A percentile compares a stretch with the other conserved stretches of the same genome.
Conservation (phyloP, 2,113 vertebrate genomes). For the Formicarius rufipectus region DNA sequence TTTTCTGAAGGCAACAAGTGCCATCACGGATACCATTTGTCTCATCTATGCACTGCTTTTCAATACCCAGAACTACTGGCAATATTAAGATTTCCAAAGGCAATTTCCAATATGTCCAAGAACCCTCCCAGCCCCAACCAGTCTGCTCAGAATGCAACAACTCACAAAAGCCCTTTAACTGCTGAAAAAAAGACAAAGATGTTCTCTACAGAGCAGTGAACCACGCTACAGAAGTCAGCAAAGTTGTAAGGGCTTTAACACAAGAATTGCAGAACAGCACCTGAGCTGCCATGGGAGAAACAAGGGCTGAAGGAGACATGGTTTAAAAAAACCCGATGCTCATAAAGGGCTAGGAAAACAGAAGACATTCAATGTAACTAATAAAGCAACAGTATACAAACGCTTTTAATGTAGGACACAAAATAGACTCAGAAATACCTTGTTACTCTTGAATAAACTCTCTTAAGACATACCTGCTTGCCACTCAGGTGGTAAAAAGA, state of each 20-base stretch:
- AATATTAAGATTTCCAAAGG: background rate
- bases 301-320: background rate
- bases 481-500: constrained; percentile 98
- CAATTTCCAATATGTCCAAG: background rate
- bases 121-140: background rate
- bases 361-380: background rate
- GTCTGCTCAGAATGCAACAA: background rate
- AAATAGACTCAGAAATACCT: background rate
- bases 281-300: background rate
- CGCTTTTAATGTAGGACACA: background rate
- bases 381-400: background rate
- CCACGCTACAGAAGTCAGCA: background rate
- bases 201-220: background rate
- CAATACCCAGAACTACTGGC: background rate
- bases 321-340: background rate
- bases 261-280: background rate
- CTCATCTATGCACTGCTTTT: background rate
- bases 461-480: constrained; percentile 85
- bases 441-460: background rate
- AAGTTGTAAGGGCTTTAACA: background rate
- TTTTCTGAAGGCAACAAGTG: background rate
- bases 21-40: background rate
- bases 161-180: background rate
- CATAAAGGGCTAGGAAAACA: background rate
- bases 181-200: background rate